Base-by-base conservation (phyloP, 1,140 invertebrate genomes). In the Drosophila malerkotliana region DNA sequence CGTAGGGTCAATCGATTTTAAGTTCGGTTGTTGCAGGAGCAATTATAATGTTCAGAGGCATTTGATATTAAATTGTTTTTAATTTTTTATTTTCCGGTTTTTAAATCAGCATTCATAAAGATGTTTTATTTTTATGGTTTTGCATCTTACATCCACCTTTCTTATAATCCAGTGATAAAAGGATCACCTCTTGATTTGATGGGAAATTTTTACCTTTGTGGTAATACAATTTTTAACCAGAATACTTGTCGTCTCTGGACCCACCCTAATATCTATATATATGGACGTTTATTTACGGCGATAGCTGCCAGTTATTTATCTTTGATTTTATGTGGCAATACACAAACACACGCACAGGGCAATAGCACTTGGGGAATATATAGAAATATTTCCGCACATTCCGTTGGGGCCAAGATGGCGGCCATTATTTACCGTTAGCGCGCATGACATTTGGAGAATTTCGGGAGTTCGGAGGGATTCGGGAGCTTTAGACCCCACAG, bases 401-500 rank as follows among this genome's bases (percentile, higher is more conserved):
- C 37, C 47, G 60, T 34, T 32, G 41, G 47, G 63, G 63, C 77
- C 82, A 88, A 89, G 79, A 88, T 88, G 83, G 83, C 83, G 83
- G 84, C 83, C 83, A 88, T 88, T 88, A 88, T 88, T 88, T 88
- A 89, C 83, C 79, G 83, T 88, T 88, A 89, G 83, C 83, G 83
- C 83, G 83, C 83, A 88, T 89, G 84, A 84, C 84, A 72, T 44
- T 61, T 66, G 44, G 59, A 45, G 32, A 30, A 48, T 24, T 15
- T 39, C 18, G 15, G 7, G 44, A 9, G 15, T 24, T 47, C 18
- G 44, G 44, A 18, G 44, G 44, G 44, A 9, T 51, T 26, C 21
- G 21, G 21, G 21, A 21, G 21, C 21, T 21, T 14, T 66, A 21
- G 47, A 45, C 48, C 59, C 63, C 59, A 24, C 21, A 21, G 21